Percentiles rank a stretch among this genome's conserved stretches.
Evolutionary conservation across 2,888 invertebrate species (phyloP).

Genomic region (Mesorhabditis spiculigera): DNA sequence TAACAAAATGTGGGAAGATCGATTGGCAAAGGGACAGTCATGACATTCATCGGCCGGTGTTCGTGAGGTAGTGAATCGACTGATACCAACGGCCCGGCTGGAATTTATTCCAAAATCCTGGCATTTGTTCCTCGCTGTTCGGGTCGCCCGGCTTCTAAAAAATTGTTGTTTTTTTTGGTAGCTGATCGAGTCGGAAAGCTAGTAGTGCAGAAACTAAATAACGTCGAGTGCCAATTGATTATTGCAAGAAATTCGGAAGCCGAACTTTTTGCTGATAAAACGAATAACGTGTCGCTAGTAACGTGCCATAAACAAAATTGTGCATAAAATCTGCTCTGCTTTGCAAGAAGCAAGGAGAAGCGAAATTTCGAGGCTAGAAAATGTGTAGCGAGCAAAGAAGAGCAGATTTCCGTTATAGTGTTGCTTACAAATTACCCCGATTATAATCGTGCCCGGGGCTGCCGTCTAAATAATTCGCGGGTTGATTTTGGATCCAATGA

Average conservation of each 20-base stretch:
- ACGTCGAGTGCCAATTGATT: too few relatives aligned
- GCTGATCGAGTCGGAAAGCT: too few relatives aligned
- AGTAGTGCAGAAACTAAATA: too few relatives aligned
- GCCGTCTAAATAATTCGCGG: neutral
- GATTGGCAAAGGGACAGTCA: too few relatives aligned
- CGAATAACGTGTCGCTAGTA: too few relatives aligned
- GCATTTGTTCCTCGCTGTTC: constrained; percentile 20
- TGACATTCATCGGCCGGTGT: constrained; percentile 42
- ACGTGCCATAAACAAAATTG: too few relatives aligned
- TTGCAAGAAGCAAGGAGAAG: neutral
- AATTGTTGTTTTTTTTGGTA: neutral
- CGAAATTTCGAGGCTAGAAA: neutral
- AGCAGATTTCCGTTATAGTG: too few relatives aligned
- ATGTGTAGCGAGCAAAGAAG: neutral
- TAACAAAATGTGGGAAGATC: too few relatives aligned
- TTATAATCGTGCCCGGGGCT: neutral
- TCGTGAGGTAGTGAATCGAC: constrained; percentile 54
- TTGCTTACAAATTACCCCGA: neutral
- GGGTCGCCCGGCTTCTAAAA: constrained; percentile 33
- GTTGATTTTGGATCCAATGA: too few relatives aligned
- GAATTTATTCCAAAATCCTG: constrained; percentile 55
- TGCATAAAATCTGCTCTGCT: too few relatives aligned
- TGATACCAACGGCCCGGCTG: constrained; percentile 49
- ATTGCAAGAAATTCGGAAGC: too few relatives aligned
- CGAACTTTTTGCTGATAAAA: too few relatives aligned